Conservation (phyloP, 2,113 vertebrate genomes). For the Heterotilapia buettikoferi region DNA sequence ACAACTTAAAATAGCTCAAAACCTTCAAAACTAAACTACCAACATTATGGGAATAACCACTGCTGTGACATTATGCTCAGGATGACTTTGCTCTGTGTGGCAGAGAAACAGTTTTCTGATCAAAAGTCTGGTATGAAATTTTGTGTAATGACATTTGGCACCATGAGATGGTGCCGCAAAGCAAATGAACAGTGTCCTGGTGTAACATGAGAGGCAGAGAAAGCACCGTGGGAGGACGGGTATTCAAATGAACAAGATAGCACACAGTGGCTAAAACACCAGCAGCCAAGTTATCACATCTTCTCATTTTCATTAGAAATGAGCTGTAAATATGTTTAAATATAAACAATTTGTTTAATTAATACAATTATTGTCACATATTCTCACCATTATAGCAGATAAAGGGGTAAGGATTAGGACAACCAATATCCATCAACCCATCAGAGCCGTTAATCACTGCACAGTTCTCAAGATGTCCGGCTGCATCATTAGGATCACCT, state of each 20-base stretch:
- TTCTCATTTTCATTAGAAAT: not conserved
- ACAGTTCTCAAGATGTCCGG: fast-evolving
- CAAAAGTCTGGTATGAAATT: not conserved
- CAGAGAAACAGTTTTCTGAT: not conserved
- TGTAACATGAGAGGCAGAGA: not conserved
- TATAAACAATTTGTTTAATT: not conserved
- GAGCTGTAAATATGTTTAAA: not conserved
- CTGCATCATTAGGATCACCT: fast-evolving
- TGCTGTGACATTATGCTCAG: not conserved
- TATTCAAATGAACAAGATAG: fast-evolving
- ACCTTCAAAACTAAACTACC: fast-evolving
- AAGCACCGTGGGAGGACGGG: not conserved
- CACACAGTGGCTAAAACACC: not conserved
- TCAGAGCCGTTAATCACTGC: fast-evolving
- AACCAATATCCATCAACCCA: fast-evolving
- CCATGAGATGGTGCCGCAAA: fast-evolving
- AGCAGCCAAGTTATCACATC: not conserved
- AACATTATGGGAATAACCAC: not conserved
- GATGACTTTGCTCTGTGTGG: not conserved
- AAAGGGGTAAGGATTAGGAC: fast-evolving
- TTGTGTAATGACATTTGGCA: not conserved
- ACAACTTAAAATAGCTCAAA: not conserved
- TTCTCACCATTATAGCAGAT: not conserved
- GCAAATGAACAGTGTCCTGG: not conserved
- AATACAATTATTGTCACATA: fast-evolving